Evolutionary conservation across 92 coral and sea anemone genomes (phyloP).

Genomic region (Palythoa grandiflora): DNA sequence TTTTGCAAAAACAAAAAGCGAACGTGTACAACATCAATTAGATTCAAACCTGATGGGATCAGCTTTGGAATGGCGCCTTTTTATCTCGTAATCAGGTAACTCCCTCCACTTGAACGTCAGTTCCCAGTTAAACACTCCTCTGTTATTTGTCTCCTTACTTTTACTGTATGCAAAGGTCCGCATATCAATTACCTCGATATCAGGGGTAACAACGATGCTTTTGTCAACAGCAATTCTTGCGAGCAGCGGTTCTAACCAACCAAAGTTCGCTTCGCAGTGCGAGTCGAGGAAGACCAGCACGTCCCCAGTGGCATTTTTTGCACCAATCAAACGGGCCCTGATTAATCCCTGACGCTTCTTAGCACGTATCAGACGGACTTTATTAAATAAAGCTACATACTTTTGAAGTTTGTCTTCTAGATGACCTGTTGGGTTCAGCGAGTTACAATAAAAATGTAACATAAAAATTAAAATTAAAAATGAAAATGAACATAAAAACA

Average conservation of each 20-base stretch:
- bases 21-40: not conserved
- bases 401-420: slow-evolving; percentile 69
- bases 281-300: slow-evolving; percentile 95
- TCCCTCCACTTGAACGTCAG: slow-evolving; percentile 96
- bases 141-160: slow-evolving; percentile 77
- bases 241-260: slow-evolving; percentile 99
- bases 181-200: slow-evolving; percentile 94
- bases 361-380: slow-evolving; percentile 87
- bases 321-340: slow-evolving; percentile 94
- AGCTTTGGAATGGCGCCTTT: slow-evolving; percentile 72
- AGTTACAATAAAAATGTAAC: no score
- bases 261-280: slow-evolving; percentile 94
- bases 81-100: slow-evolving; percentile 84
- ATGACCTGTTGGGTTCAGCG: slow-evolving; percentile 67
- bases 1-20: not conserved
- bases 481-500: no score
- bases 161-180: slow-evolving; percentile 86
- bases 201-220: slow-evolving; percentile 94
- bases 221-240: slow-evolving; percentile 92
- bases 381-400: slow-evolving; percentile 71
- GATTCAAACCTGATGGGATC: slow-evolving; percentile 82
- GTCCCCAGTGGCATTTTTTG: slow-evolving; percentile 85
- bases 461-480: no score
- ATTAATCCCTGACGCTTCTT: slow-evolving; percentile 90
- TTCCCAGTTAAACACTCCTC: slow-evolving; percentile 98